These are phyloP conservation scores for Callorhinus ursinus DNA, from an alignment of 2,113 vertebrate species.

Conservation along the genomic window DNA sequence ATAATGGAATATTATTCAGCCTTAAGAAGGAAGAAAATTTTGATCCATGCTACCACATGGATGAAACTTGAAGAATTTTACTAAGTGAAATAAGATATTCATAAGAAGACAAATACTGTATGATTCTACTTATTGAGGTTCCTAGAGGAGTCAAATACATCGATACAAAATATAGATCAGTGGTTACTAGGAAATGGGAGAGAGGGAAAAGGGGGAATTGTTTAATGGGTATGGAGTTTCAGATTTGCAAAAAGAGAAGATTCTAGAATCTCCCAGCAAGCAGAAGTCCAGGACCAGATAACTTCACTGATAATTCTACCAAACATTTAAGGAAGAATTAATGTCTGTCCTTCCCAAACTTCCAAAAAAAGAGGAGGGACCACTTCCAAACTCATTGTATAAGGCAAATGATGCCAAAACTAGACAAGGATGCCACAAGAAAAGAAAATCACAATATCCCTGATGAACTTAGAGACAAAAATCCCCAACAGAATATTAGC, in stretches of 20 bases:
- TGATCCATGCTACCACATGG: neutral
- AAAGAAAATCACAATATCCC: neutral
- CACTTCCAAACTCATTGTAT: neutral
- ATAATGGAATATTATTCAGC: neutral
- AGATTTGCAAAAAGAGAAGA: neutral
- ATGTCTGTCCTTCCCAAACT: neutral
- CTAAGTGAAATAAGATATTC: neutral
- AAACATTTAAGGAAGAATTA: neutral
- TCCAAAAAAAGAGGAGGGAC: neutral
- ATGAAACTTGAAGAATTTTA: neutral
- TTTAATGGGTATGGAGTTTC: neutral
- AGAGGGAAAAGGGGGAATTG: fast-evolving
- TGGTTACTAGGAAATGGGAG: neutral
- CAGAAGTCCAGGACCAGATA: neutral
- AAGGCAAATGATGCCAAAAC: neutral
- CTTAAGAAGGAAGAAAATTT: neutral
- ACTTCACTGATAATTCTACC: neutral
- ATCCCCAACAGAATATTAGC: neutral
- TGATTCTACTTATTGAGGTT: neutral
- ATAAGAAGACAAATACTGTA: neutral
- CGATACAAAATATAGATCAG: neutral
- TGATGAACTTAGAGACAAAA: neutral
- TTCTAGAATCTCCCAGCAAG: neutral
- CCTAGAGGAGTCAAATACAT: neutral
- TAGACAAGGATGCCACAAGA: neutral